Conservation (phyloP, 2,113 vertebrate genomes). For the Clarias macrocephalus region DNA sequence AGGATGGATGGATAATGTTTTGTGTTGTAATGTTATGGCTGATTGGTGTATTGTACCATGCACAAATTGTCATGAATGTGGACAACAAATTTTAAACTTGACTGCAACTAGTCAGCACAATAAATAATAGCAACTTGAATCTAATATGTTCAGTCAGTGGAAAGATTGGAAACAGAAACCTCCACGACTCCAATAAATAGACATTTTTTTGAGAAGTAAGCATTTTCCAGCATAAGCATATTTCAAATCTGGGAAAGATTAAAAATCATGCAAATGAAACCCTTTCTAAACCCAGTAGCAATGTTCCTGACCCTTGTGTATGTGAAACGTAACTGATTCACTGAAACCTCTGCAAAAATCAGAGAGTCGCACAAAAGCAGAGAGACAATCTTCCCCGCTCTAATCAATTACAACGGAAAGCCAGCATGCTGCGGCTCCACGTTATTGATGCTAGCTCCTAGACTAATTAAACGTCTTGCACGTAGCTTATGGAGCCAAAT, state of each 20-base stretch:
- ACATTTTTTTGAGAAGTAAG: background rate
- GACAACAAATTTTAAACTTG: too few relatives aligned
- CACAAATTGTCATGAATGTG: too few relatives aligned
- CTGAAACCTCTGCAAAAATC: background rate
- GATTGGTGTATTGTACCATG: too few relatives aligned
- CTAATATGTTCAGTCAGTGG: background rate
- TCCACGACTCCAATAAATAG: background rate
- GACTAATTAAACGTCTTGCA: background rate
- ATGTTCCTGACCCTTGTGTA: background rate
- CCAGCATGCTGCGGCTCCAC: background rate
- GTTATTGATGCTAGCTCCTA: slow-evolving; percentile 5
- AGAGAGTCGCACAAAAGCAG: background rate
- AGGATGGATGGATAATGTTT: too few relatives aligned
- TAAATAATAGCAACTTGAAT: background rate
- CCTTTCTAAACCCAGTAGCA: background rate
- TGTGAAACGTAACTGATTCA: background rate
- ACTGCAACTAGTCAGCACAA: background rate
- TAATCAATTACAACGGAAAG: background rate
- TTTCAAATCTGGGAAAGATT: background rate
- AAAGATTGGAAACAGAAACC: background rate
- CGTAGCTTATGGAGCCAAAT: slow-evolving; percentile 9
- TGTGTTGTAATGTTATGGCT: too few relatives aligned
- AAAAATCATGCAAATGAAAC: background rate
- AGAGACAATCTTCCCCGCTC: background rate
- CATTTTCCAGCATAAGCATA: background rate